Evolutionary conservation across 30 jellyfish, hydroid and myxozoan genomes (phyloP).

Genomic region (Mastigias papua): DNA sequence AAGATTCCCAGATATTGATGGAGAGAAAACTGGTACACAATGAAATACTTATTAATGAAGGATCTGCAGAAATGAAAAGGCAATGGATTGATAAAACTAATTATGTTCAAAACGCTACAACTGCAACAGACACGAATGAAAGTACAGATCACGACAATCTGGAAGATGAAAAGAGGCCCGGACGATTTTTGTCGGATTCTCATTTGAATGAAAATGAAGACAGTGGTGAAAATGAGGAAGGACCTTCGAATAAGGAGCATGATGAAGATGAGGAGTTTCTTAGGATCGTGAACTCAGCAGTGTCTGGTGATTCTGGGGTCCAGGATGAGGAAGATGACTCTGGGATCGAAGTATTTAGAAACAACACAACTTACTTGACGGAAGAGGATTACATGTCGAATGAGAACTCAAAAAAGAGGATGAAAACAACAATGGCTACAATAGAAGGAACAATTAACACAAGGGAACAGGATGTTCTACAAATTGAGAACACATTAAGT

Average conservation of each 20-base stretch:
- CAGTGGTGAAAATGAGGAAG: background rate
- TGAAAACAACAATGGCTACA: slow-evolving; percentile 34
- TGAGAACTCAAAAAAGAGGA: slow-evolving; percentile 14
- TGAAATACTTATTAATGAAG: background rate
- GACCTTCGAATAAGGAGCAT: background rate
- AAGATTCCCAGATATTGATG: background rate
- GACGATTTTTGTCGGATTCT: background rate
- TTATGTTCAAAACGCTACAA: background rate
- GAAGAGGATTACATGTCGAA: slow-evolving; percentile 29
- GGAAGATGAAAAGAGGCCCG: background rate
- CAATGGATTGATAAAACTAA: slow-evolving; percentile 1
- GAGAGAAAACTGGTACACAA: background rate
- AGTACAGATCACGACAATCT: background rate
- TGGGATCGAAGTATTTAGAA: background rate
- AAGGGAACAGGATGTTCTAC: background rate
- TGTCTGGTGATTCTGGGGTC: background rate
- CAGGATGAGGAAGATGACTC: background rate
- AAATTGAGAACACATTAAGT: slow-evolving; percentile 16
- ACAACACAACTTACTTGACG: slow-evolving; percentile 29
- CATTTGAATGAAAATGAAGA: background rate
- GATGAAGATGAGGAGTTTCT: background rate
- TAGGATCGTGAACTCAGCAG: background rate
- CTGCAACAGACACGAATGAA: background rate
- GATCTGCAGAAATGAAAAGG: background rate
- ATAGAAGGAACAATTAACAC: slow-evolving; percentile 23